These are phyloP conservation scores for Danio aesculapii DNA, from an alignment of 2,797 vertebrate species.

Conservation along the genomic window DNA sequence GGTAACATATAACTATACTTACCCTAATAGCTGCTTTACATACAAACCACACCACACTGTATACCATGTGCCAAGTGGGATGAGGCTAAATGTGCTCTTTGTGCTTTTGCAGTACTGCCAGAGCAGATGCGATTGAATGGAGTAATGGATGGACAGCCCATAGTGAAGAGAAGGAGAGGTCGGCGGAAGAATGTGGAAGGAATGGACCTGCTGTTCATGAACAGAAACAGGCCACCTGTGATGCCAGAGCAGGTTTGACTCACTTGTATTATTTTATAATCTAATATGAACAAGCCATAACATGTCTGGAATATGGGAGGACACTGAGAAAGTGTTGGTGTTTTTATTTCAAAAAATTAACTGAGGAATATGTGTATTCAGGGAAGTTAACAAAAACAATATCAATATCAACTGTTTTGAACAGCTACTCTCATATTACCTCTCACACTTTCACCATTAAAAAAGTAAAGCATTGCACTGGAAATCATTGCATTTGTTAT, in stretches of 20 bases:
- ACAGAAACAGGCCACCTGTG: conserved; percentile 81
- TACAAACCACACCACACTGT: background rate
- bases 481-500: no score
- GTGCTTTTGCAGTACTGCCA: conserved; percentile 77
- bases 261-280: background rate
- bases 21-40: background rate
- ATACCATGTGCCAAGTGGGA: background rate
- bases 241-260: conserved; percentile 82
- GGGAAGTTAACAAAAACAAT: no score
- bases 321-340: no score
- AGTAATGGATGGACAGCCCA: conserved; percentile 85
- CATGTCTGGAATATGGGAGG: no score
- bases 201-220: conserved; percentile 92
- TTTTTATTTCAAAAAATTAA: no score
- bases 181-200: conserved; percentile 97
- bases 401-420: no score
- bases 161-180: conserved; percentile 91
- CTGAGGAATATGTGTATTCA: no score
- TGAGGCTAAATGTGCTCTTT: conserved; percentile 7
- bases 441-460: no score
- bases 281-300: background rate
- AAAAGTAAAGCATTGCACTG: no score
- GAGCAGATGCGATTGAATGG: conserved; percentile 89
- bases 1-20: conserved; percentile 71
- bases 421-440: no score